Percentiles rank a stretch among this genome's conserved stretches.
Conservation (phyloP, 92 coral and sea anemone species). For the Epizoanthus stellaris region DNA sequence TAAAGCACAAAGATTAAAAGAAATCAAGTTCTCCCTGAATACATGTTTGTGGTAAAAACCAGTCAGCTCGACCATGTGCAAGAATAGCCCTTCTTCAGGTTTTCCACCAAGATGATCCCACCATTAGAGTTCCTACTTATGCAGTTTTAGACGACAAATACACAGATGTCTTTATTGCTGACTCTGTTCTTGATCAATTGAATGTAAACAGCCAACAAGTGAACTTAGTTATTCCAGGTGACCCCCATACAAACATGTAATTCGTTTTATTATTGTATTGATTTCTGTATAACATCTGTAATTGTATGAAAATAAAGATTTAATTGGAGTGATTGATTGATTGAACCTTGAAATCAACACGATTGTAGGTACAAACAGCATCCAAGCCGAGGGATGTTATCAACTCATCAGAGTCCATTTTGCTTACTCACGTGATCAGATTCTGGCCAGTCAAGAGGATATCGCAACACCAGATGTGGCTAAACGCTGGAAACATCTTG, state of each 20-base stretch:
- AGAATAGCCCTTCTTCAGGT: conserved; percentile 57
- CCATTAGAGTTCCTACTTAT: conserved; percentile 35
- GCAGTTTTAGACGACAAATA: conserved; percentile 58
- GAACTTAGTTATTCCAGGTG: no score
- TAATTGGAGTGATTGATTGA: no score
- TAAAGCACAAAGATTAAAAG: conserved; percentile 27
- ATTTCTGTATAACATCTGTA: no score
- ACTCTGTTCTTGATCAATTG: conserved; percentile 40
- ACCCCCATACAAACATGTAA: no score
- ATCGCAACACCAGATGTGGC: conserved; percentile 72
- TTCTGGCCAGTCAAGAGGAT: conserved; percentile 56
- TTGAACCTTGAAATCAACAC: conserved; percentile 53
- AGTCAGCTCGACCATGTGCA: conserved; percentile 54
- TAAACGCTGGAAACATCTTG: conserved; percentile 64
- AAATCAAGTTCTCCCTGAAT: conserved; percentile 69
- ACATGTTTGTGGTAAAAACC: conserved; percentile 50
- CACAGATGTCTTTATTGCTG: conserved; percentile 50
- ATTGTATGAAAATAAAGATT: no score
- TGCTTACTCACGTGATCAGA: conserved; percentile 44
- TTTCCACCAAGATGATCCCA: conserved; percentile 44
- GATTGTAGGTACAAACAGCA: conserved; percentile 35
- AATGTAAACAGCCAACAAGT: conserved; percentile 43
- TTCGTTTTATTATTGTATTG: no score
- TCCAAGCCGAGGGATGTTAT: conserved; percentile 34
- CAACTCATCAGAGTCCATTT: conserved; percentile 49